phyloP scores from a whole-genome alignment of 2,888 invertebrate genomes.

The Tenthredo scrophulariae region DNA sequence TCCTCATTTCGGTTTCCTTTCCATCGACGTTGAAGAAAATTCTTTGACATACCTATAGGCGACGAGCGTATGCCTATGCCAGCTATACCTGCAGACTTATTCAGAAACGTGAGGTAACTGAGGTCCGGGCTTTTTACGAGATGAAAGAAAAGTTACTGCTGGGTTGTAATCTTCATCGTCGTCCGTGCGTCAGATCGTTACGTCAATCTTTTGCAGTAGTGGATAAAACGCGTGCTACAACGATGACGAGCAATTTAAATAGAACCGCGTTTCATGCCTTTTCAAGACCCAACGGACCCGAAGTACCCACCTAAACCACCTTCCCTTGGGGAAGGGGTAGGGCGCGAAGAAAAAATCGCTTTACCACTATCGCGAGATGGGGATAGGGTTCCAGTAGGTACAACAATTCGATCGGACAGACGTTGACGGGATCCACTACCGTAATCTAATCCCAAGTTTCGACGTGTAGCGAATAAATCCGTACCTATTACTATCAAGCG shows the following conservation, averaged over 20 bases:
- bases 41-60: background rate
- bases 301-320: slow-evolving; percentile 4
- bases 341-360: background rate
- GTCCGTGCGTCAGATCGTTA: background rate
- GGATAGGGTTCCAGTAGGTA: background rate
- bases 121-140: slow-evolving; percentile 10
- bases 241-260: slow-evolving; percentile 26
- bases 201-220: background rate
- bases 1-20: too few relatives aligned
- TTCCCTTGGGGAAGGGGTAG: background rate
- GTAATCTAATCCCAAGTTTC: slow-evolving; percentile 37
- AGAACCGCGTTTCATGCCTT: slow-evolving; percentile 18
- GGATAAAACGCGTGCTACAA: background rate
- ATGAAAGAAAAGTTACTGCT: slow-evolving; percentile 11
- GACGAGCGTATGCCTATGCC: background rate
- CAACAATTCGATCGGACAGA: slow-evolving; percentile 15
- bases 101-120: background rate
- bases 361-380: background rate
- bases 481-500: slow-evolving; percentile 11
- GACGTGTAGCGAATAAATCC: slow-evolving; percentile 47
- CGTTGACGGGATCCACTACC: slow-evolving; percentile 35
- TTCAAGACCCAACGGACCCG: slow-evolving; percentile 20
- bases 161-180: slow-evolving; percentile 2
- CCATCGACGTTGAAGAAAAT: background rate
- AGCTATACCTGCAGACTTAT: background rate